A percentile compares a stretch with the other conserved stretches of the same genome.
Evolutionary conservation across 1,140 invertebrate genomes (phyloP).

Genomic region (Drosophila chauvacae): DNA sequence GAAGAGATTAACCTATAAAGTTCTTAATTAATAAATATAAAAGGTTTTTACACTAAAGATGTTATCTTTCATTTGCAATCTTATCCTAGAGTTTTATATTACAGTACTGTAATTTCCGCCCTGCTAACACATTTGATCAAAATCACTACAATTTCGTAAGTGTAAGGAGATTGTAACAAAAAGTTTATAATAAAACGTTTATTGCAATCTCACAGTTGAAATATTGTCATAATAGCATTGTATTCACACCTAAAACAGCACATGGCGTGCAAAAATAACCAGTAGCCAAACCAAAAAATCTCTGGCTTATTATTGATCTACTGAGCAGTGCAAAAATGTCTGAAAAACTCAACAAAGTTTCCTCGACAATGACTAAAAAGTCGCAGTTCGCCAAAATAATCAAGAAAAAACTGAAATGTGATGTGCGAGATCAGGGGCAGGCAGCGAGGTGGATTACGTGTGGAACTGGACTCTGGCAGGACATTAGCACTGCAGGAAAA

Average conservation of each 20-base stretch:
- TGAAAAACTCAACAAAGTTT: slow-evolving; percentile 33
- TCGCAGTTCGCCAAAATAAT: slow-evolving; percentile 25
- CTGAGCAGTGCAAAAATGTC: slow-evolving; percentile 19
- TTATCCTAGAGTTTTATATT: not conserved
- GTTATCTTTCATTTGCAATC: no score
- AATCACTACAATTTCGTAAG: not conserved
- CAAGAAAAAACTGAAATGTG: slow-evolving; percentile 20
- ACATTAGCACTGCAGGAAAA: slow-evolving; percentile 47
- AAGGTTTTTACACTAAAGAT: no score
- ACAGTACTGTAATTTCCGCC: not conserved
- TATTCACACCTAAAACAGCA: not conserved
- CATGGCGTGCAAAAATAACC: not conserved
- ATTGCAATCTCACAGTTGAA: not conserved
- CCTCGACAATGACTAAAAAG: slow-evolving; percentile 27
- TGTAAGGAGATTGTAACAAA: not conserved
- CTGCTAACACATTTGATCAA: not conserved
- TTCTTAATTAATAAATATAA: no score
- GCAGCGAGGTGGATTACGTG: slow-evolving; percentile 14
- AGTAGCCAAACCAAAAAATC: not conserved
- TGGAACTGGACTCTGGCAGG: slow-evolving; percentile 25
- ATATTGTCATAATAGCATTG: slow-evolving; percentile 6
- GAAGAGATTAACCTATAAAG: no score
- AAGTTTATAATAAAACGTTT: slow-evolving; percentile 2
- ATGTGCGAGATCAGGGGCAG: not conserved
- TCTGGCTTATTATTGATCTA: slow-evolving; percentile 30